phyloP scores from a whole-genome alignment of 2,113 vertebrate genomes.

The Ornithorhynchus anatinus region DNA sequence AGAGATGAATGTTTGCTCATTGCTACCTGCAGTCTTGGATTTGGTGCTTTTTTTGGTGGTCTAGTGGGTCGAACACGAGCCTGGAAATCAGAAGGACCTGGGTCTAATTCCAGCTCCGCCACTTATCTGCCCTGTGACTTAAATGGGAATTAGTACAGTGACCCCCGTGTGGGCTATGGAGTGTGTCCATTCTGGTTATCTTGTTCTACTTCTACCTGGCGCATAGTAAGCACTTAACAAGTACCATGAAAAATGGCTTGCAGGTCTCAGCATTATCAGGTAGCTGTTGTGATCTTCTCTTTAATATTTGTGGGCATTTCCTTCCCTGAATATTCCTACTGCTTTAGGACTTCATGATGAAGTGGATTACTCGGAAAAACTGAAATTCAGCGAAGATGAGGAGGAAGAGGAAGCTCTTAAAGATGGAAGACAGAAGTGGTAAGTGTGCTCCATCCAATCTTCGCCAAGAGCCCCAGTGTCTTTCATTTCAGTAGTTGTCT shows the following conservation, averaged over 20 bases:
- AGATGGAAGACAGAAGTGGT: conserved; percentile 89
- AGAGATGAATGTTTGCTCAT: too few species aligned
- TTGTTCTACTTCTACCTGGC: too few species aligned
- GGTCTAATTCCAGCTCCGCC: too few species aligned
- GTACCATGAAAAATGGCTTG: accelerated
- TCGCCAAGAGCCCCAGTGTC: not conserved
- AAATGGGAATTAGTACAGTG: too few species aligned
- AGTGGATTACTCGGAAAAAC: conserved; percentile 96
- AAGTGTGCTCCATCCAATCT: not conserved
- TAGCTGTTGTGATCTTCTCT: not conserved
- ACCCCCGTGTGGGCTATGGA: too few species aligned
- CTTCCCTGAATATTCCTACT: not conserved
- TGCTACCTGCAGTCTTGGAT: too few species aligned
- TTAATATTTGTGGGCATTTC: not conserved
- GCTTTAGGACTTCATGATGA: conserved; percentile 92
- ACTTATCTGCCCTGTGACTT: too few species aligned
- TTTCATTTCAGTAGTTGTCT: not conserved
- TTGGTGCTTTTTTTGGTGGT: too few species aligned
- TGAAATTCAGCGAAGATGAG: conserved; percentile 97
- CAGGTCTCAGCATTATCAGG: accelerated
- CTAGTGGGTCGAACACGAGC: too few species aligned
- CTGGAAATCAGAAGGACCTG: too few species aligned
- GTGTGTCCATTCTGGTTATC: too few species aligned
- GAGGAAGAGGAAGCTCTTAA: conserved; percentile 90
- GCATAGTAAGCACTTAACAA: too few species aligned